phyloP scores from a whole-genome alignment of 37 sponge, comb jelly and placozoan genomes.

The Spongia lamella region DNA sequence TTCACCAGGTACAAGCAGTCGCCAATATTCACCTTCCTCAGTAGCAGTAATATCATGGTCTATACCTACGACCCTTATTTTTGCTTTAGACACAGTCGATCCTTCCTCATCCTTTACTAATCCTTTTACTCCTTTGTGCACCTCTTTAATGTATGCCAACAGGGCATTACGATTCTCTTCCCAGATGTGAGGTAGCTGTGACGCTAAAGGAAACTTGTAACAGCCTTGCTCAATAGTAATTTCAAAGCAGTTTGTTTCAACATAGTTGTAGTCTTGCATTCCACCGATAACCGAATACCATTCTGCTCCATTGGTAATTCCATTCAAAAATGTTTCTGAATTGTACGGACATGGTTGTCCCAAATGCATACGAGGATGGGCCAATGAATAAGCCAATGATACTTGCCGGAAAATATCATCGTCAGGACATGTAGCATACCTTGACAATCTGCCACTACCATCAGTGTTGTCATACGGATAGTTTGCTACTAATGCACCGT shows the following conservation, averaged over 20 bases:
- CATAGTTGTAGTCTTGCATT: conserved; percentile 97
- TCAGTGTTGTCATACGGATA: conserved; percentile 84
- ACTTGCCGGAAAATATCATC: conserved; percentile 84
- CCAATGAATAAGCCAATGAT: conserved; percentile 67
- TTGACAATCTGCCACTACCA: conserved; percentile 16
- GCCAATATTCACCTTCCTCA: conserved; percentile 89
- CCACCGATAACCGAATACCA: conserved; percentile 95
- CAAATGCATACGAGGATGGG: conserved; percentile 76
- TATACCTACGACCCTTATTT: conserved; percentile 49
- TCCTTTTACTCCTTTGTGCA: conserved; percentile 86
- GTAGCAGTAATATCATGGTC: conserved; percentile 57
- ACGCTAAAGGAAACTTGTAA: conserved; percentile 74
- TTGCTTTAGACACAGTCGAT: conserved; percentile 46
- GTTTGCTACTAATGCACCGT: conserved; percentile 94
- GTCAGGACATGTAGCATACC: conserved; percentile 58
- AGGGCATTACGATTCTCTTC: conserved; percentile 67
- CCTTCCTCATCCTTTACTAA: conserved; percentile 57
- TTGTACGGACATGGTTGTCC: conserved; percentile 68
- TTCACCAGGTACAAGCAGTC: conserved; percentile 75
- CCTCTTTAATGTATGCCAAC: conserved; percentile 70
- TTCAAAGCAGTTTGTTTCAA: conserved; percentile 88
- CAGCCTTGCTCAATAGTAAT: conserved; percentile 94
- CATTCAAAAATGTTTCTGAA: conserved; percentile 50
- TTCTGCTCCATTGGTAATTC: conserved; percentile 95
- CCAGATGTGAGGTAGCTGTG: conserved; percentile 76